A percentile compares a stretch with the other conserved stretches of the same genome.
phyloP scores from a whole-genome alignment of 2,888 invertebrate genomes.

The Xanthorhoe spadicearia region DNA sequence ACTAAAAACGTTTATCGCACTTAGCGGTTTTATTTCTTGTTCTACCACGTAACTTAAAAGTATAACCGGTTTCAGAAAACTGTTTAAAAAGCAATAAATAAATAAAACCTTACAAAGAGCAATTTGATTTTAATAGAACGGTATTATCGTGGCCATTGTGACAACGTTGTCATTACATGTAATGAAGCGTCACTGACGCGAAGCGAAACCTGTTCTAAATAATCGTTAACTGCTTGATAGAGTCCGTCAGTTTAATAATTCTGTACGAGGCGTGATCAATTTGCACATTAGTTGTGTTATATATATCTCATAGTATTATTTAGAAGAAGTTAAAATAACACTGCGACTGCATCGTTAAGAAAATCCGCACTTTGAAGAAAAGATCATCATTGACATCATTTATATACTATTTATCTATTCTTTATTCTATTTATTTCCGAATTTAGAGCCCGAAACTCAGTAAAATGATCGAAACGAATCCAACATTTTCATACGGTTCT shows the following conservation, averaged over 20 bases:
- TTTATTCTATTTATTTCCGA: too few species aligned
- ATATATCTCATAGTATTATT: background rate
- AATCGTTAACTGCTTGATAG: slow-evolving; percentile 15
- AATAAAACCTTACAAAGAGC: background rate
- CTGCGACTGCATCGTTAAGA: too few species aligned
- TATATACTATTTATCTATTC: too few species aligned
- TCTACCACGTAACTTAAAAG: too few species aligned
- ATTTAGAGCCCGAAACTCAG: too few species aligned
- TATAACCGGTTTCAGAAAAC: background rate
- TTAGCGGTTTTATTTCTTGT: too few species aligned
- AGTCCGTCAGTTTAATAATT: slow-evolving; percentile 3
- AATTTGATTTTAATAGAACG: slow-evolving; percentile 14
- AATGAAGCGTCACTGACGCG: slow-evolving; percentile 25
- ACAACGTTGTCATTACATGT: slow-evolving; percentile 28
- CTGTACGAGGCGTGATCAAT: background rate
- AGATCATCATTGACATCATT: too few species aligned
- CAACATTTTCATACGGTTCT: too few species aligned
- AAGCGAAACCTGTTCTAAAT: slow-evolving; percentile 25
- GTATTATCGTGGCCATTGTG: slow-evolving; percentile 20
- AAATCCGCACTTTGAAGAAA: too few species aligned
- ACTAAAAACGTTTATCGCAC: too few species aligned
- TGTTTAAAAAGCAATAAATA: background rate
- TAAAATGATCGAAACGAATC: too few species aligned
- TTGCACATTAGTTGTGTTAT: background rate
- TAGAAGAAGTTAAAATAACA: too few species aligned